Evolutionary conservation across 35 echinoderm and acorn worm species (phyloP).

Genomic region (Ptychodera flava): DNA sequence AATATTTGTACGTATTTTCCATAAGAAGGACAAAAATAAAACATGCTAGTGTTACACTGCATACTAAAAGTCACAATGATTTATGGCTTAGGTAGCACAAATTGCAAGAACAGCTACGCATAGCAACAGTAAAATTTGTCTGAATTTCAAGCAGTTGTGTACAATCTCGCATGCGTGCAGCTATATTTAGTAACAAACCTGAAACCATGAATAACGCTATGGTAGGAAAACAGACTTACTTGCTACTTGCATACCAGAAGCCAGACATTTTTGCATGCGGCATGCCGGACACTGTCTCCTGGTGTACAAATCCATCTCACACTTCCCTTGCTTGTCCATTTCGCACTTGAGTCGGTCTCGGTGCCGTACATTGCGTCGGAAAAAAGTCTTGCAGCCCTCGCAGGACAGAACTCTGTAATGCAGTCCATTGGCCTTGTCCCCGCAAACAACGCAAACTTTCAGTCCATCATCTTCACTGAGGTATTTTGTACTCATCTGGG

Average conservation of each 20-base stretch:
- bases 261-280: conserved; percentile 74
- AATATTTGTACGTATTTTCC: no score
- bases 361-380: conserved; percentile 57
- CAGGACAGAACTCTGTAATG: conserved; percentile 84
- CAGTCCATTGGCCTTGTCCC: conserved; percentile 83
- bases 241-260: conserved; percentile 66
- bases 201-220: no score
- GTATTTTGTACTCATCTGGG: not conserved
- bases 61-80: no score
- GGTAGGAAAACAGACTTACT: no score
- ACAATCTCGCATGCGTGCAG: no score
- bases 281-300: conserved; percentile 78
- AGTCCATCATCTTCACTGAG: not conserved
- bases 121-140: no score
- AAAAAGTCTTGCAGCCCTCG: conserved; percentile 89
- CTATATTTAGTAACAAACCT: no score
- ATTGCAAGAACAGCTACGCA: no score
- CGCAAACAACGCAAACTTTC: conserved; percentile 60
- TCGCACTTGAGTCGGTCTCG: conserved; percentile 62
- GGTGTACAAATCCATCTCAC: conserved; percentile 86
- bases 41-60: no score
- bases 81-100: no score
- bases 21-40: no score
- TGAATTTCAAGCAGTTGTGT: no score
- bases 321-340: conserved; percentile 45